These are phyloP conservation scores for Leptopilina boulardi DNA, from an alignment of 1,140 invertebrate genomes.

Conservation along the genomic window DNA sequence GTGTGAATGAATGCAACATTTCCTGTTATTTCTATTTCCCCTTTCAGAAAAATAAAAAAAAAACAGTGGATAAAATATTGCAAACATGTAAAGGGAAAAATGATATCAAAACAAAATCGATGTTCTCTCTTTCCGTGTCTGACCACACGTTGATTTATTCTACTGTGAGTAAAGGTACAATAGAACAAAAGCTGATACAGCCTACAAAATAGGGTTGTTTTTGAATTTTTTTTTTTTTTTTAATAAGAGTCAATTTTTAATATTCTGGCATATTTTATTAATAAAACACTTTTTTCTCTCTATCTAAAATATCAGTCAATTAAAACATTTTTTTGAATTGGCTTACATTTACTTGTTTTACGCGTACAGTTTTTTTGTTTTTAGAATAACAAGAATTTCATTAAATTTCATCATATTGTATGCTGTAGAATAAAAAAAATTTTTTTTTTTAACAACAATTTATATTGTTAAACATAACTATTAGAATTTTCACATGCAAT, in stretches of 20 bases:
- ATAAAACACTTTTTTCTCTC: too few relatives aligned
- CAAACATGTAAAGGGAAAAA: constrained; percentile 13
- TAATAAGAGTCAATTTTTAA: not conserved
- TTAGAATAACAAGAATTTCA: too few relatives aligned
- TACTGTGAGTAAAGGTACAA: not conserved
- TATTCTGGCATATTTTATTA: not conserved
- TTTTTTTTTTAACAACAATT: too few relatives aligned
- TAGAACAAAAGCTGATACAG: constrained; percentile 3
- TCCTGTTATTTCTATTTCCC: constrained; percentile 6
- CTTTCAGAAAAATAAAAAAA: too few relatives aligned
- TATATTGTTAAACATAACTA: too few relatives aligned
- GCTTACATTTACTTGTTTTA: too few relatives aligned
- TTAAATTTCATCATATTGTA: too few relatives aligned
- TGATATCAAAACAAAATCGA: constrained; percentile 6
- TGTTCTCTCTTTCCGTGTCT: constrained; percentile 13
- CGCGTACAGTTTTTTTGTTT: too few relatives aligned
- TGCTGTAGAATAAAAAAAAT: too few relatives aligned
- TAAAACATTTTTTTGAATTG: too few relatives aligned
- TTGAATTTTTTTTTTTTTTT: not conserved
- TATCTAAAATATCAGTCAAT: too few relatives aligned
- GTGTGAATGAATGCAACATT: not conserved
- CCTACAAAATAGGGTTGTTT: not conserved
- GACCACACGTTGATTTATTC: not conserved
- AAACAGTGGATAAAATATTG: not conserved
- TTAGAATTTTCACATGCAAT: too few relatives aligned